A percentile compares a stretch with the other conserved stretches of the same genome.
Evolutionary conservation across 2,888 invertebrate genomes (phyloP).

Genomic region (Tridacna gigas): DNA sequence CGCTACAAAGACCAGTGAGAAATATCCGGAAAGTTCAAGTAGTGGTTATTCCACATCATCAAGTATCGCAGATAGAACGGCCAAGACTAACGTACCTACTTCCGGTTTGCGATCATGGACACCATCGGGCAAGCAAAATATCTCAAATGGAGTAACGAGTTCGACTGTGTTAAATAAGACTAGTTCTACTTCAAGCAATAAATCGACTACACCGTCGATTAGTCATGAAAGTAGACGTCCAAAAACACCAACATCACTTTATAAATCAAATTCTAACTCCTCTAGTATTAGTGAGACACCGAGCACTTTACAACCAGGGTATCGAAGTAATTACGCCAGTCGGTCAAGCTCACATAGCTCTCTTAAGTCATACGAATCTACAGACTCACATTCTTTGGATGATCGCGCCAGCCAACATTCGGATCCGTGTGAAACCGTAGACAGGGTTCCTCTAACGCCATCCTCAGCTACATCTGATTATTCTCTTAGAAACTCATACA

Average conservation of each 20-base stretch:
- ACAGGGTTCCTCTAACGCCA: slow-evolving; percentile 35
- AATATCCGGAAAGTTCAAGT: slow-evolving; percentile 32
- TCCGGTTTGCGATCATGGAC: slow-evolving; percentile 24
- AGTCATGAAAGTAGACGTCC: slow-evolving; percentile 48
- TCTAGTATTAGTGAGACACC: slow-evolving; percentile 49
- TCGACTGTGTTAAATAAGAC: background rate
- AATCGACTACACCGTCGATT: slow-evolving; percentile 7
- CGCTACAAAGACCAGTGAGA: slow-evolving; percentile 7
- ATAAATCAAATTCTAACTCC: slow-evolving; percentile 53
- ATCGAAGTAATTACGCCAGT: slow-evolving; percentile 26
- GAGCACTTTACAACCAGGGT: slow-evolving; percentile 11
- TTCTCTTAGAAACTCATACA: slow-evolving; percentile 36
- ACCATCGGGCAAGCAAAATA: background rate
- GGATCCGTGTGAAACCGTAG: slow-evolving; percentile 5
- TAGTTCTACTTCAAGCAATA: background rate
- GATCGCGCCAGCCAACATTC: slow-evolving; percentile 35
- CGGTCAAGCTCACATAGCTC: slow-evolving; percentile 63
- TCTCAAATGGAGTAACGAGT: background rate
- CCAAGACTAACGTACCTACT: slow-evolving; percentile 7
- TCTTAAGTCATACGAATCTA: slow-evolving; percentile 55
- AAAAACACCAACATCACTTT: slow-evolving; percentile 58
- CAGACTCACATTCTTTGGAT: slow-evolving; percentile 38
- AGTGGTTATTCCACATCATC: slow-evolving; percentile 57
- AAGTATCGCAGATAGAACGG: slow-evolving; percentile 34
- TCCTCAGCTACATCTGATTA: slow-evolving; percentile 47